A percentile compares a stretch with the other conserved stretches of the same genome.
These are phyloP conservation scores for Anabacerthia variegaticeps DNA, from an alignment of 2,797 vertebrate species.

Conservation along the genomic window DNA sequence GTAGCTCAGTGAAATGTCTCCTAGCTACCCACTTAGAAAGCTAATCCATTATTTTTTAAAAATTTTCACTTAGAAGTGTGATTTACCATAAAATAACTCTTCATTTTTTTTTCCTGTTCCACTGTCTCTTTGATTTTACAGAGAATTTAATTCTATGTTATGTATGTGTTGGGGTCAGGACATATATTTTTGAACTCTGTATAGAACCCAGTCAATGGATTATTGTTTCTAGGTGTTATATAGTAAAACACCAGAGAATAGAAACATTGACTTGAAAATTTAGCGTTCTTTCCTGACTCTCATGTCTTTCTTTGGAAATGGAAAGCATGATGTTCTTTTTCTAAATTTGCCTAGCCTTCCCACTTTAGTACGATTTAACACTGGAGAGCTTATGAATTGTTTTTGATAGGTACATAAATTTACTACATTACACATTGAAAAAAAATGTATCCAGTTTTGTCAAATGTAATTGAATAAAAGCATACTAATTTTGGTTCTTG, in stretches of 20 bases:
- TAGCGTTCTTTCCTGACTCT: neutral
- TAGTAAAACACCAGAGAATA: neutral
- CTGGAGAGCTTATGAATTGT: neutral
- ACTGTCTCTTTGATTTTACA: neutral
- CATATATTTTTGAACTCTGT: neutral
- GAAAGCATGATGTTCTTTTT: neutral
- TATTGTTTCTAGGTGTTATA: neutral
- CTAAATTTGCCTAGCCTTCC: neutral
- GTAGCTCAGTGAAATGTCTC: neutral
- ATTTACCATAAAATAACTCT: neutral
- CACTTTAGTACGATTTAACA: slow-evolving; percentile 3
- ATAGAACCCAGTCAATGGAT: neutral
- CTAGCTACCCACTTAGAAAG: neutral
- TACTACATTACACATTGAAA: slow-evolving; percentile 19
- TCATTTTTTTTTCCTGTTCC: neutral
- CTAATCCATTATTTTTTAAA: neutral
- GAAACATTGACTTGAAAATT: neutral
- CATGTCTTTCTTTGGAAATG: neutral
- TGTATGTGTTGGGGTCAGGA: neutral
- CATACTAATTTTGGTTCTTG: slow-evolving; percentile 44
- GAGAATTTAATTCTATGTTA: neutral
- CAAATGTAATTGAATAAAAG: slow-evolving; percentile 63
- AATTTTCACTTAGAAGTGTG: neutral
- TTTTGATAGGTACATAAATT: slow-evolving; percentile 52
- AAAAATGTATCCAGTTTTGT: slow-evolving; percentile 18